These are phyloP conservation scores for Catharus ustulatus DNA, from an alignment of 2,797 vertebrate genomes.

Conservation along the genomic window DNA sequence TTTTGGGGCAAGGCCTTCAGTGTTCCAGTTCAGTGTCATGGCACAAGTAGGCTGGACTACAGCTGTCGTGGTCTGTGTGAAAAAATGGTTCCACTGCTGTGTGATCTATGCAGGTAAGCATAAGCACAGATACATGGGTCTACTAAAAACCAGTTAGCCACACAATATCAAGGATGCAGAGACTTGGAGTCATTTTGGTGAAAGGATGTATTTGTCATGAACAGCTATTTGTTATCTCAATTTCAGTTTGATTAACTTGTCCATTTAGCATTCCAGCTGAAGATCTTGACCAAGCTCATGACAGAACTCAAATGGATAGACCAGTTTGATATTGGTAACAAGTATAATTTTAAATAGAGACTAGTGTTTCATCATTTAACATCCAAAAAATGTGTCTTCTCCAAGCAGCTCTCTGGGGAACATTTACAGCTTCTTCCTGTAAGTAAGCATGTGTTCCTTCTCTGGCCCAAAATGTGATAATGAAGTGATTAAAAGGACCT, in stretches of 20 bases:
- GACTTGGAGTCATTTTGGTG: background rate
- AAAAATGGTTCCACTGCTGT: background rate
- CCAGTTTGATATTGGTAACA: background rate
- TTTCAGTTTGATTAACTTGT: background rate
- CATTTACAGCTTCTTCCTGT: background rate
- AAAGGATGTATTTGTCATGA: background rate
- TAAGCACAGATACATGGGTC: fast-evolving
- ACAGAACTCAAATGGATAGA: background rate
- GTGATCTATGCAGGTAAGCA: background rate
- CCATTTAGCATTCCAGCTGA: background rate
- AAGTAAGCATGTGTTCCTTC: background rate
- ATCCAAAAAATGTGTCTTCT: background rate
- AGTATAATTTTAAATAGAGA: background rate
- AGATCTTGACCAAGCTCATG: background rate
- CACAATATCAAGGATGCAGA: background rate
- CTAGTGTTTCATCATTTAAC: background rate
- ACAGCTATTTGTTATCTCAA: background rate
- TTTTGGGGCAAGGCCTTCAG: background rate
- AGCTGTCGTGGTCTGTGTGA: background rate
- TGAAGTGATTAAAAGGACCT: background rate
- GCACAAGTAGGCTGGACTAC: background rate
- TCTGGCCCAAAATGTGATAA: background rate
- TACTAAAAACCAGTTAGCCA: background rate
- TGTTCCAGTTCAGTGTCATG: background rate
- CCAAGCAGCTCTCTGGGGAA: background rate